phyloP scores from a whole-genome alignment of 2,113 vertebrate genomes.

The Dicerorhinus sumatrensis region DNA sequence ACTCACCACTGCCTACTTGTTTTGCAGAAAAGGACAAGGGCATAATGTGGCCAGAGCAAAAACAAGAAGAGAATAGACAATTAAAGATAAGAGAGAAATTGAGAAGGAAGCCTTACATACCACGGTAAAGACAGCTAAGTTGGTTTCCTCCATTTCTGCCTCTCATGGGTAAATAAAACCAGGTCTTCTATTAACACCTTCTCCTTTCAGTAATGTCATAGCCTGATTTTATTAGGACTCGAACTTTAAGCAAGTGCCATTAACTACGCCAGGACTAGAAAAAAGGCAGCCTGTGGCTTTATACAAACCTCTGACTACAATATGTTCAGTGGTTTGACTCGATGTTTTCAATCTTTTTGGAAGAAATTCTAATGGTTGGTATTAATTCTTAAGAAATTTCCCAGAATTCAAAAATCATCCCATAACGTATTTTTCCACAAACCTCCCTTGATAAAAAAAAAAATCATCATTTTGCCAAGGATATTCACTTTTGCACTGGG shows the following conservation, averaged over 20 bases:
- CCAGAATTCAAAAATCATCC: background rate
- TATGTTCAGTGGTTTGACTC: background rate
- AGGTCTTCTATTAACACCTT: background rate
- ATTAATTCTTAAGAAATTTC: background rate
- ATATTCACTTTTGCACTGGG: background rate
- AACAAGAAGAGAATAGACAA: background rate
- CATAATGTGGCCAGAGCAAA: background rate
- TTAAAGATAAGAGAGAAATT: constrained; percentile 36
- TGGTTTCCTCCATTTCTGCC: background rate
- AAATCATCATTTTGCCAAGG: background rate
- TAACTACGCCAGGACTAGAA: background rate
- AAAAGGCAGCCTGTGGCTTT: background rate
- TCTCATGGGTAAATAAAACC: background rate
- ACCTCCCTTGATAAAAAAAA: background rate
- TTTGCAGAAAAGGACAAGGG: constrained; percentile 17
- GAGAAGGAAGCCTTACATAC: fast-evolving
- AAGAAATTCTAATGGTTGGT: background rate
- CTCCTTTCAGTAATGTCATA: background rate
- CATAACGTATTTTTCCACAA: background rate
- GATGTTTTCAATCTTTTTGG: background rate
- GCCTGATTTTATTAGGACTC: background rate
- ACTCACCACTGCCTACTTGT: background rate
- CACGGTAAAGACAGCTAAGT: background rate
- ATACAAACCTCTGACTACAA: background rate
- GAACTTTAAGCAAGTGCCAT: background rate